A percentile compares a stretch with the other conserved stretches of the same genome.
phyloP scores from a whole-genome alignment of 2,113 vertebrate species.

The Oryzias melastigma region DNA sequence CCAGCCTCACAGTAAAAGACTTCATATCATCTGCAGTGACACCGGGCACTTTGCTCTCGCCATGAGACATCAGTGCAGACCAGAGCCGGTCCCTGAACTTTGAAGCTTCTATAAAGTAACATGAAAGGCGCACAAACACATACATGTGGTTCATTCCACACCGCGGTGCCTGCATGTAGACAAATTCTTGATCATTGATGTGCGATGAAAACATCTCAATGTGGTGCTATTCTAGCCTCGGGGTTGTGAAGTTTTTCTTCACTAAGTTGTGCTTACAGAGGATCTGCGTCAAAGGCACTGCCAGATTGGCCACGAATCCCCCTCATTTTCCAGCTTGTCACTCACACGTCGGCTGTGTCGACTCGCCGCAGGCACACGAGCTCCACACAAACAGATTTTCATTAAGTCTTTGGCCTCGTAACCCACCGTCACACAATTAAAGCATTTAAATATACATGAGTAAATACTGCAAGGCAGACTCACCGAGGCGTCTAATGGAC shows the following conservation, averaged over 20 bases:
- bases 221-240: neutral
- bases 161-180: slow-evolving; percentile 6
- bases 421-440: slow-evolving; percentile 47
- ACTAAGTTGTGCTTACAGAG: neutral
- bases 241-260: neutral
- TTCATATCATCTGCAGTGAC: slow-evolving; percentile 28
- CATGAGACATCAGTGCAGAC: slow-evolving; percentile 51
- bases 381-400: slow-evolving; percentile 17
- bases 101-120: slow-evolving; percentile 69
- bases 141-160: slow-evolving; percentile 28
- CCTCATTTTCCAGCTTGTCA: slow-evolving; percentile 31
- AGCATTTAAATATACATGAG: slow-evolving; percentile 46
- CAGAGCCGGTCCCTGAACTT: slow-evolving; percentile 50
- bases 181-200: neutral
- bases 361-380: neutral
- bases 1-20: slow-evolving; percentile 31
- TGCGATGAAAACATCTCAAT: neutral
- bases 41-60: slow-evolving; percentile 13
- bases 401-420: slow-evolving; percentile 45
- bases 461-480: slow-evolving; percentile 10
- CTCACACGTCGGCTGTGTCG: slow-evolving; percentile 36
- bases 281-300: neutral
- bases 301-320: slow-evolving; percentile 2
- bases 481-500: slow-evolving; percentile 22
- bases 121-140: slow-evolving; percentile 54